Conservation (phyloP, 1,140 invertebrate species). For the Mycetomoellerius zeteki region DNA sequence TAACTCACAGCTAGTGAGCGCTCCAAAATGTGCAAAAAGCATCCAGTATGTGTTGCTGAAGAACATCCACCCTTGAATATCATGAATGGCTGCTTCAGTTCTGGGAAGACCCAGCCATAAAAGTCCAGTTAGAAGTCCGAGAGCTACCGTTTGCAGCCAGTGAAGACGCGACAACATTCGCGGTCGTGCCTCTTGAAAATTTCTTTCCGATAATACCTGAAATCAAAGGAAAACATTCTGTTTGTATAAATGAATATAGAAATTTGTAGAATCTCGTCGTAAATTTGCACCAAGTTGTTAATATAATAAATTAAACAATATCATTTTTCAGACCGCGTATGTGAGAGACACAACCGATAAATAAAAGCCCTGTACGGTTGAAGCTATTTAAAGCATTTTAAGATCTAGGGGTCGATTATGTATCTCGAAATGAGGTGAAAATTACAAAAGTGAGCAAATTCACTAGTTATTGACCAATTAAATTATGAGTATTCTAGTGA, state of each 20-base stretch:
- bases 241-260: not conserved
- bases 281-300: not conserved
- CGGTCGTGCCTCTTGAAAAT: constrained; percentile 93
- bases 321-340: no score
- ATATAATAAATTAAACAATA: not conserved
- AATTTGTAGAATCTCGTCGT: not conserved
- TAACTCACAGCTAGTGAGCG: constrained; percentile 91
- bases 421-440: no score
- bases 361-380: no score
- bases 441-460: no score
- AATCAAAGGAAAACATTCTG: constrained; percentile 8
- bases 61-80: constrained; percentile 96
- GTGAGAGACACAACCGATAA: no score
- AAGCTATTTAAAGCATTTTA: no score
- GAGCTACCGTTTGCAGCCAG: constrained; percentile 93
- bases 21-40: constrained; percentile 94
- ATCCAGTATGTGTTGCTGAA: constrained; percentile 96
- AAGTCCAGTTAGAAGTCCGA: constrained; percentile 92
- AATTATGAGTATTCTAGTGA: no score
- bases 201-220: constrained; percentile 91
- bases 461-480: no score
- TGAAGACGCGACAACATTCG: constrained; percentile 94
- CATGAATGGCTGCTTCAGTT: constrained; percentile 92
- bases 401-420: no score
- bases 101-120: constrained; percentile 93